These are phyloP conservation scores for Nomia melanderi DNA, from an alignment of 1,140 invertebrate species.

Conservation along the genomic window DNA sequence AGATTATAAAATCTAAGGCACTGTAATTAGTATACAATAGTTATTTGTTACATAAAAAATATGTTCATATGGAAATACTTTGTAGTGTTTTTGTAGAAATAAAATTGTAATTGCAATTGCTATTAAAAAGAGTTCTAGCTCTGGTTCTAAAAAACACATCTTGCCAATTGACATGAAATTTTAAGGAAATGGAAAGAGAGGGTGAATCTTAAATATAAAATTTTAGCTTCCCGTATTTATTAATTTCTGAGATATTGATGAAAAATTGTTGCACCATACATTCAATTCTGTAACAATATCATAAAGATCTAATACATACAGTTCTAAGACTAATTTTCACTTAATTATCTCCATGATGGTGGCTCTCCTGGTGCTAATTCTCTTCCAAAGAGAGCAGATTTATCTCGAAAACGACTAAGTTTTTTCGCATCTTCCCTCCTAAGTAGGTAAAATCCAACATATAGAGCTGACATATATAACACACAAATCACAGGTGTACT, in stretches of 20 bases:
- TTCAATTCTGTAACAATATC: neutral
- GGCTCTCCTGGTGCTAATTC: constrained; percentile 83
- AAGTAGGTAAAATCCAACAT: constrained; percentile 85
- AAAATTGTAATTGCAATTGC: constrained; percentile 6
- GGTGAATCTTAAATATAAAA: neutral
- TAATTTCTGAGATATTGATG: too few species aligned
- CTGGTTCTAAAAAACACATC: too few species aligned
- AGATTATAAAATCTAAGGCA: neutral
- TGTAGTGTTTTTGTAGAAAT: neutral
- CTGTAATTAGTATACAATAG: neutral
- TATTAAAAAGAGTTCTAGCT: neutral
- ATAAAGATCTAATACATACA: neutral
- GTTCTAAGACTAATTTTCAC: neutral
- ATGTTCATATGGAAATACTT: neutral
- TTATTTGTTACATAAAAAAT: neutral
- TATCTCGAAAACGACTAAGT: constrained; percentile 88
- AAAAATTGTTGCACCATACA: too few species aligned
- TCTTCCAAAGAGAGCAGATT: constrained; percentile 87
- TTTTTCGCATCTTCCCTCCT: constrained; percentile 86
- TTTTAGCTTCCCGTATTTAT: constrained; percentile 4
- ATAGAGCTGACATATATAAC: constrained; percentile 78
- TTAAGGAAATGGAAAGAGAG: too few species aligned
- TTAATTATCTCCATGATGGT: constrained; percentile 85
- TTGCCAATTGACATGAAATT: too few species aligned
- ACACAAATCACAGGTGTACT: too few species aligned